Conservation (phyloP, 2,797 vertebrate species). For the Halcyon smyrnensis region DNA sequence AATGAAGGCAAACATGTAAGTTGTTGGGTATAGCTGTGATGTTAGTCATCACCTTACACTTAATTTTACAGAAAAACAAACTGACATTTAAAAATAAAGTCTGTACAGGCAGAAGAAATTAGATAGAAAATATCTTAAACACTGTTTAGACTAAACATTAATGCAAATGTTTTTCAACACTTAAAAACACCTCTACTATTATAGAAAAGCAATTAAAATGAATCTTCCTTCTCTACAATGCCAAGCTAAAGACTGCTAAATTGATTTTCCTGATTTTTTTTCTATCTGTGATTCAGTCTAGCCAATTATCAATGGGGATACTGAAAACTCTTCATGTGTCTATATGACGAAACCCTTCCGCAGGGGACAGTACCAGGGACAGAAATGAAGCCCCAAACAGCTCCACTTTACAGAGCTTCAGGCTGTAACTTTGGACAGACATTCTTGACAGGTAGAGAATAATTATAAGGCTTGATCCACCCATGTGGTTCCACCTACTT, state of each 20-base stretch:
- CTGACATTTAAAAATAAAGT: constrained; percentile 28
- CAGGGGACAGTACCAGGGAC: background rate
- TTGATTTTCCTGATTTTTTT: background rate
- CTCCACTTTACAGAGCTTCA: background rate
- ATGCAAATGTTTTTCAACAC: constrained; percentile 14
- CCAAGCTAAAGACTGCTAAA: background rate
- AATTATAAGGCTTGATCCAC: background rate
- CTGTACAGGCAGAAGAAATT: constrained; percentile 24
- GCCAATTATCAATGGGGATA: background rate
- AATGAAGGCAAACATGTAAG: background rate
- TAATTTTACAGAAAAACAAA: constrained; percentile 5
- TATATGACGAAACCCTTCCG: background rate
- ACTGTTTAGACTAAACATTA: constrained; percentile 14
- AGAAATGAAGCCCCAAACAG: background rate
- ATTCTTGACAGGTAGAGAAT: background rate
- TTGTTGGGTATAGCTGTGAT: constrained; percentile 28
- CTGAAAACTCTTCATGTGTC: background rate
- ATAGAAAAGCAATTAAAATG: background rate
- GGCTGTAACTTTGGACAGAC: background rate
- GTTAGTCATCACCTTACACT: constrained; percentile 12
- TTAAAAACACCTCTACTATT: background rate
- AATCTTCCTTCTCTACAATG: background rate
- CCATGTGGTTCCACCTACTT: background rate
- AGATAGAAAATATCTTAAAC: background rate
- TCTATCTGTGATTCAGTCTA: background rate